Percentiles rank a stretch among this genome's conserved stretches.
Evolutionary conservation across 2,113 vertebrate species (phyloP).

Genomic region (Crypturellus undulatus): DNA sequence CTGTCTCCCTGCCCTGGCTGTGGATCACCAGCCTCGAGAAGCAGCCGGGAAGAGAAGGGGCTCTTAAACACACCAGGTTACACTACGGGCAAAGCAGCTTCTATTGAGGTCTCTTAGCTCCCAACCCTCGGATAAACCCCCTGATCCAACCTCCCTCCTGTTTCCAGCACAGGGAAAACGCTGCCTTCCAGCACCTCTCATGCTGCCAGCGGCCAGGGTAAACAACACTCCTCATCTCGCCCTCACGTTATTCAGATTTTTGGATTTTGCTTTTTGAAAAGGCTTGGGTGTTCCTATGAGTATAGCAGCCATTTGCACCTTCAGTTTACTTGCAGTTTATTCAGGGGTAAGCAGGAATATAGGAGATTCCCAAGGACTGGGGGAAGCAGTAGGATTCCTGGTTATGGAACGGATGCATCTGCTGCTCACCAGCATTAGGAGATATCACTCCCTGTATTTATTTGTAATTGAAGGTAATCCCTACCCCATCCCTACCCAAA

Average conservation of each 20-base stretch:
- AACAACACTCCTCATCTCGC: constrained; percentile 1
- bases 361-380: constrained; percentile 20
- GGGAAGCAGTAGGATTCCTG: neutral
- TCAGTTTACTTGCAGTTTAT: neutral
- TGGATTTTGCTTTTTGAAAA: neutral
- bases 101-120: constrained; percentile 5
- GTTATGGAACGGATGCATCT: constrained; percentile 31
- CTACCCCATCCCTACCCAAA: neutral
- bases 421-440: constrained; percentile 26
- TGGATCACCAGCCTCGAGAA: constrained; percentile 54
- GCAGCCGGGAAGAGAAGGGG: neutral
- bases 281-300: neutral
- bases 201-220: neutral
- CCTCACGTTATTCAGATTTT: neutral
- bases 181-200: neutral
- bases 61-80: neutral
- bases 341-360: neutral
- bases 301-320: neutral
- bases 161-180: neutral
- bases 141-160: neutral
- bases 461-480: constrained; percentile 27
- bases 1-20: neutral
- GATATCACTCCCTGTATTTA: constrained; percentile 11
- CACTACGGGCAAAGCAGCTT: constrained; percentile 6
- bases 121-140: neutral